phyloP scores from a whole-genome alignment of 2,888 invertebrate species.

The Drosophila neonasuta region DNA sequence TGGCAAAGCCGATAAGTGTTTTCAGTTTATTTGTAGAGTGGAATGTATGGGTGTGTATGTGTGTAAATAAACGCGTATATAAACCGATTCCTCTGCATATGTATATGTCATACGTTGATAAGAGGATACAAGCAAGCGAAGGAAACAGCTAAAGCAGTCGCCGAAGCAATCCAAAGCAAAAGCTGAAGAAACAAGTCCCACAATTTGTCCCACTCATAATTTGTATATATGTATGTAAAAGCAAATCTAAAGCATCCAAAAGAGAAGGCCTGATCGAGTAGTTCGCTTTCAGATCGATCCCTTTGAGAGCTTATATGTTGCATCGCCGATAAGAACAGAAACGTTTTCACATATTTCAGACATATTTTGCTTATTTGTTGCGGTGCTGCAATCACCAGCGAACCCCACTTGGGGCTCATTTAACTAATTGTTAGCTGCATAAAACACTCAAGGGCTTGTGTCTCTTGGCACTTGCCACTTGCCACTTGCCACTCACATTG shows the following conservation, averaged over 20 bases:
- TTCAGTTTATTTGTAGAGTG: slow-evolving; percentile 43
- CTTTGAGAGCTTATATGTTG: slow-evolving; percentile 28
- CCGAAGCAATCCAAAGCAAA: slow-evolving; percentile 6
- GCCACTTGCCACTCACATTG: slow-evolving; percentile 45
- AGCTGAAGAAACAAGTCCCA: slow-evolving; percentile 12
- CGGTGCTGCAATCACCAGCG: slow-evolving; percentile 18
- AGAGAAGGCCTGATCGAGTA: slow-evolving; percentile 18
- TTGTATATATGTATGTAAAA: slow-evolving; percentile 36
- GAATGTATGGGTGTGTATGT: neutral
- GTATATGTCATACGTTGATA: slow-evolving; percentile 27
- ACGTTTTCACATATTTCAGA: slow-evolving; percentile 24
- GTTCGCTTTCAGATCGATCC: neutral
- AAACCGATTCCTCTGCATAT: slow-evolving; percentile 19
- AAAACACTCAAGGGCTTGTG: neutral
- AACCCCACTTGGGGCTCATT: slow-evolving; percentile 37
- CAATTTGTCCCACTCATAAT: slow-evolving; percentile 12
- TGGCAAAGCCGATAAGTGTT: slow-evolving; percentile 62
- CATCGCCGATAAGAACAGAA: slow-evolving; percentile 46
- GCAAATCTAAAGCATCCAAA: slow-evolving; percentile 6
- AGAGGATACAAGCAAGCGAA: slow-evolving; percentile 22
- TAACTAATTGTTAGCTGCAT: slow-evolving; percentile 53
- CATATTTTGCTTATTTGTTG: slow-evolving; percentile 15
- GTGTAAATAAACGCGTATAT: neutral
- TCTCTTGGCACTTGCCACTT: slow-evolving; percentile 40
- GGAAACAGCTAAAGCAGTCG: slow-evolving; percentile 6